Percentiles rank a stretch among this genome's conserved stretches.
phyloP scores from a whole-genome alignment of 1,140 invertebrate genomes.

The Scaptomyza graminum region DNA sequence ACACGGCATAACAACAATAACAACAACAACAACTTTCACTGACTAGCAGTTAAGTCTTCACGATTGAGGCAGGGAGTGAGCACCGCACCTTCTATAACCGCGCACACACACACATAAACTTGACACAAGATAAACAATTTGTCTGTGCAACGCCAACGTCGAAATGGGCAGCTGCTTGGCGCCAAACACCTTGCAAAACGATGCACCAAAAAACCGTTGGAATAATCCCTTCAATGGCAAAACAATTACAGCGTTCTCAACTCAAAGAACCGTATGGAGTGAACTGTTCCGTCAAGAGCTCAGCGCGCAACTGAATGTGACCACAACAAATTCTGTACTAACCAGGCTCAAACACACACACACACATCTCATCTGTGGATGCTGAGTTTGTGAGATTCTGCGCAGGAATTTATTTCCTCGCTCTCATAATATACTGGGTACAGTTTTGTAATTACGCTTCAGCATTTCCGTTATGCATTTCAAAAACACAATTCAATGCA shows the following conservation, averaged over 20 bases:
- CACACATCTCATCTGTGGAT: constrained; percentile 17
- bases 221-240: background rate
- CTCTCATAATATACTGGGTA: constrained; percentile 33
- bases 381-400: constrained; percentile 31
- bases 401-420: constrained; percentile 13
- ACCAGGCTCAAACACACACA: background rate
- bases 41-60: constrained; percentile 1
- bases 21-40: constrained; percentile 62
- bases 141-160: constrained; percentile 60
- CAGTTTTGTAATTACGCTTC: constrained; percentile 2
- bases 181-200: constrained; percentile 67
- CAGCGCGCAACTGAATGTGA: constrained; percentile 47
- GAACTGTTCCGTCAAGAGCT: constrained; percentile 49
- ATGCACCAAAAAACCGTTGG: constrained; percentile 1
- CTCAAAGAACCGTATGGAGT: constrained; percentile 11
- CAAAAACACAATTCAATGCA: constrained; percentile 5
- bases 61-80: constrained; percentile 1
- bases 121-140: constrained; percentile 82
- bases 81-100: too few species aligned
- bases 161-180: constrained; percentile 72
- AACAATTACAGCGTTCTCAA: background rate
- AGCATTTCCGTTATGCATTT: constrained; percentile 28
- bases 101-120: constrained; percentile 36
- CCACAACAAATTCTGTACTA: too few species aligned
- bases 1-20: constrained; percentile 43